Percentiles rank a stretch among this genome's conserved stretches.
These are phyloP conservation scores for Mactromeris polynyma DNA, from an alignment of 2,888 invertebrate species.

Conservation along the genomic window DNA sequence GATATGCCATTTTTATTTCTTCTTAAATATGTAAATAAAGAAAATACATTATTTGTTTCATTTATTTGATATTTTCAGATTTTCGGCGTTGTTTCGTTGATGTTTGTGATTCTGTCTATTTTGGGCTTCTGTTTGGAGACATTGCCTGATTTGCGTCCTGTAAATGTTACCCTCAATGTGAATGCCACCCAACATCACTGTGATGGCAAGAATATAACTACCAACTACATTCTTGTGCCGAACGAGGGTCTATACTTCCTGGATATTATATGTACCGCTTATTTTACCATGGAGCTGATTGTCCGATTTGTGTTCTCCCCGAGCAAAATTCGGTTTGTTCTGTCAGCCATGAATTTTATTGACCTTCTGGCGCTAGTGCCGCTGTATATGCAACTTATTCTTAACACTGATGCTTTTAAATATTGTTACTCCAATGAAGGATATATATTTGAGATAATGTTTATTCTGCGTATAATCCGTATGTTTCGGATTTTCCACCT, in stretches of 20 bases:
- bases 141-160: constrained; percentile 77
- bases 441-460: constrained; percentile 86
- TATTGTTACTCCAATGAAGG: constrained; percentile 84
- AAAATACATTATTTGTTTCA: too few species aligned
- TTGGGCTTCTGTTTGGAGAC: constrained; percentile 86
- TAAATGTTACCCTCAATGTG: constrained; percentile 55
- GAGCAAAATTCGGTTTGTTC: constrained; percentile 81
- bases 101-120: constrained; percentile 85
- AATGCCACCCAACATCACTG: constrained; percentile 63
- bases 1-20: too few species aligned
- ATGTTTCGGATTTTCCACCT: constrained; percentile 88
- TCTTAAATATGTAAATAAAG: too few species aligned
- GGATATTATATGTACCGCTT: constrained; percentile 85
- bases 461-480: constrained; percentile 88
- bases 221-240: constrained; percentile 70
- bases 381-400: constrained; percentile 85
- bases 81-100: constrained; percentile 85
- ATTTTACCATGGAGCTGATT: constrained; percentile 85
- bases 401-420: constrained; percentile 80
- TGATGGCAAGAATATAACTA: constrained; percentile 64
- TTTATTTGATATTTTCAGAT: constrained; percentile 73
- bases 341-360: constrained; percentile 85
- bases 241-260: constrained; percentile 81
- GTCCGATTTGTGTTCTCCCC: constrained; percentile 84
- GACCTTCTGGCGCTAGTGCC: constrained; percentile 86